Percentiles rank a stretch among this genome's conserved stretches.
These are phyloP conservation scores for Notarius lentiginosus DNA, from an alignment of 2,113 vertebrate genomes.

Conservation along the genomic window DNA sequence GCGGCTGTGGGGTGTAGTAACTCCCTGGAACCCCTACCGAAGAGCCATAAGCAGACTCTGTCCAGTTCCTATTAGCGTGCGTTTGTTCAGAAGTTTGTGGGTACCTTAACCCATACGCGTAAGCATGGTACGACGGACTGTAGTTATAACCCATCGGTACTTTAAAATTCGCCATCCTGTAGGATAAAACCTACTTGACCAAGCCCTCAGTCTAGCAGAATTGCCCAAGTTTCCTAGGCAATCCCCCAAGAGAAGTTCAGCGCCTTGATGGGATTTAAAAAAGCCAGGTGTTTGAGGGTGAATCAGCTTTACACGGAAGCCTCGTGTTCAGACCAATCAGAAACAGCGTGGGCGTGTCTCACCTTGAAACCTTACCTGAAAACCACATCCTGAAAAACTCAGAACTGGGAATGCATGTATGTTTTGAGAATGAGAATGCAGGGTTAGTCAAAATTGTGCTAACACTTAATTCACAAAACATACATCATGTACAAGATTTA, in stretches of 20 bases:
- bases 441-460: too few relatives aligned
- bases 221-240: too few relatives aligned
- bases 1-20: constrained; percentile 48
- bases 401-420: too few relatives aligned
- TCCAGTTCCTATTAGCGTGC: constrained; percentile 58
- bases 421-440: too few relatives aligned
- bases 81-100: constrained; percentile 60
- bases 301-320: constrained; percentile 1
- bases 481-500: too few relatives aligned
- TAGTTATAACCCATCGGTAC: constrained; percentile 66
- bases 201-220: not conserved
- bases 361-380: not conserved
- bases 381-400: not conserved
- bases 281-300: constrained; percentile 50
- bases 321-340: constrained; percentile 52
- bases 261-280: not conserved
- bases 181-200: too few relatives aligned
- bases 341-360: not conserved
- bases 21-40: constrained; percentile 44
- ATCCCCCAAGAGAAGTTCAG: not conserved
- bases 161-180: constrained; percentile 73
- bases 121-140: constrained; percentile 66
- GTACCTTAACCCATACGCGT: constrained; percentile 67
- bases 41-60: constrained; percentile 54
- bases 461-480: too few relatives aligned